Percentiles rank a stretch among this genome's conserved stretches.
Conservation (phyloP, 1,140 invertebrate species). For the Onthophagus taurus region DNA sequence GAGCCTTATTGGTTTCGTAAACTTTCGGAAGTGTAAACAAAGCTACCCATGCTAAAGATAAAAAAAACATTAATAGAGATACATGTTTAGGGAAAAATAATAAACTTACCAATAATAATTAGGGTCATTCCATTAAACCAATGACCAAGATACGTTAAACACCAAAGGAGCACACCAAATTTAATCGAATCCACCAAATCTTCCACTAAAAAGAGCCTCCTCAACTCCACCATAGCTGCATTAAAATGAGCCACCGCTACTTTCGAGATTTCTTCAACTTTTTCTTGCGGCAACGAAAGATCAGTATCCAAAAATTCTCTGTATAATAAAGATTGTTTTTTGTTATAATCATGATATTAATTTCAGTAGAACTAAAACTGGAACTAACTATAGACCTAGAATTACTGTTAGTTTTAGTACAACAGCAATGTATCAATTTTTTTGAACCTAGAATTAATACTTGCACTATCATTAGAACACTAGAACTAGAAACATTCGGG, state of each 20-base stretch:
- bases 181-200: conserved; percentile 93
- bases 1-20: conserved; percentile 95
- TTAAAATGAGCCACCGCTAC: conserved; percentile 77
- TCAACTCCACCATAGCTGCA: conserved; percentile 66
- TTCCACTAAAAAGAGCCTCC: conserved; percentile 90
- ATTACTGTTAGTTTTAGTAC: no score
- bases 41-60: conserved; percentile 71
- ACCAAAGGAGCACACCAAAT: conserved; percentile 88
- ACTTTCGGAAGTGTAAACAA: conserved; percentile 95
- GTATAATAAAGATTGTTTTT: no score
- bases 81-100: neutral
- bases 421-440: no score
- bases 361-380: no score
- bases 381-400: no score
- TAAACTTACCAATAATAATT: conserved; percentile 74
- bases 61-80: conserved; percentile 24
- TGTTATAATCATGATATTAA: no score
- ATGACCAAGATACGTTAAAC: conserved; percentile 89
- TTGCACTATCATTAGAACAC: no score
- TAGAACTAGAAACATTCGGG: no score
- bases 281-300: conserved; percentile 74
- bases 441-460: no score
- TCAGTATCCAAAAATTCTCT: conserved; percentile 84
- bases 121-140: conserved; percentile 98
- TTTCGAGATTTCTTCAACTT: conserved; percentile 76